Evolutionary conservation across 2,797 vertebrate species (phyloP).

Genomic region (Orestias chungarensis): DNA sequence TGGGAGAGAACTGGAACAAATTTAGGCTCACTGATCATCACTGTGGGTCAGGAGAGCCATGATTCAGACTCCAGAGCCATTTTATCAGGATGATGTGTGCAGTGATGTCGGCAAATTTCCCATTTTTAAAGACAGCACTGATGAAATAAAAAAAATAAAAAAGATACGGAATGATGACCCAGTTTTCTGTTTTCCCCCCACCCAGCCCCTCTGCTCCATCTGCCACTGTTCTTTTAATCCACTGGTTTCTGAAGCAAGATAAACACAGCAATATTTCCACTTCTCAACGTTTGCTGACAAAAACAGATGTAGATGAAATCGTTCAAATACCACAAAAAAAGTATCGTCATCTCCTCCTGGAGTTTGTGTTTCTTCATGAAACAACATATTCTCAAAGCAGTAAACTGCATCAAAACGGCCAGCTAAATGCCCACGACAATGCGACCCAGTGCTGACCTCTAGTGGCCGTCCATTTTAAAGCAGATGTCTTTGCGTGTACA

Average conservation of each 20-base stretch:
- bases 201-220: constrained; percentile 65
- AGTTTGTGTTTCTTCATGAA: neutral
- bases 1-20: constrained; percentile 21
- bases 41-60: constrained; percentile 27
- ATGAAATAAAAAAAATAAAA: constrained; percentile 29
- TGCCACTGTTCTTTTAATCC: constrained; percentile 76
- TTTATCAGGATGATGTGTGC: constrained; percentile 1
- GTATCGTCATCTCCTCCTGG: neutral
- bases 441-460: constrained; percentile 48
- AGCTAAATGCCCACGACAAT: neutral
- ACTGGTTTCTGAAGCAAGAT: constrained; percentile 48
- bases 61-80: constrained; percentile 24
- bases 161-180: constrained; percentile 66
- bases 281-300: neutral
- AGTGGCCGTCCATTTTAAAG: constrained; percentile 24
- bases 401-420: neutral
- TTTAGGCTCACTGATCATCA: constrained; percentile 46
- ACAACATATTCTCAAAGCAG: neutral
- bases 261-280: constrained; percentile 15
- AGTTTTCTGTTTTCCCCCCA: constrained; percentile 58
- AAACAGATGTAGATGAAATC: neutral
- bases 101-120: neutral
- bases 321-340: constrained; percentile 18
- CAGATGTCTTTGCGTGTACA: too few relatives aligned
- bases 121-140: constrained; percentile 43